Percentiles rank a stretch among this genome's conserved stretches.
Evolutionary conservation across 2,113 vertebrate genomes (phyloP).

Genomic region (Eolophus roseicapilla): DNA sequence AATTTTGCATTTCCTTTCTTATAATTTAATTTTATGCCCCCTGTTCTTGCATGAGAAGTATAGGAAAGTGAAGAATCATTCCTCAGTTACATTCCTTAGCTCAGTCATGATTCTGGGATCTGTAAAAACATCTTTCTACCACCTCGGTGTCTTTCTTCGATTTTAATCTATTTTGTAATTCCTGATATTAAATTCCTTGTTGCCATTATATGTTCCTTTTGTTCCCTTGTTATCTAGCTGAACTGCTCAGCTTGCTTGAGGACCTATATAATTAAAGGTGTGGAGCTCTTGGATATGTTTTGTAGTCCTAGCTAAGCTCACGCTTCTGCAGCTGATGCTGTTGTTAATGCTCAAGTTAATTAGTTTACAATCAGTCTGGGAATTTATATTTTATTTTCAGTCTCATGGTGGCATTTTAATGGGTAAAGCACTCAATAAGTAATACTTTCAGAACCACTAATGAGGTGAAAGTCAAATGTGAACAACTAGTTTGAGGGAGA

Average conservation of each 20-base stretch:
- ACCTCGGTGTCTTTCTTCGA: fast-evolving
- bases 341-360: background rate
- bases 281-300: background rate
- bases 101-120: background rate
- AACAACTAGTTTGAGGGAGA: background rate
- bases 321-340: background rate
- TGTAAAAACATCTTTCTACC: background rate
- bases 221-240: background rate
- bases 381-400: background rate
- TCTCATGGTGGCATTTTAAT: background rate
- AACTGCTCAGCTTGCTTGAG: background rate
- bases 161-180: background rate
- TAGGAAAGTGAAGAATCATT: background rate
- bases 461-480: background rate
- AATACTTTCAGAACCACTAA: background rate
- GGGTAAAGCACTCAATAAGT: background rate
- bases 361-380: background rate
- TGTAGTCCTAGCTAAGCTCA: background rate
- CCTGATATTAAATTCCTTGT: background rate
- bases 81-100: background rate
- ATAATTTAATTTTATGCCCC: background rate
- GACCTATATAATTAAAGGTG: background rate
- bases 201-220: background rate
- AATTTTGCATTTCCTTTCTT: background rate
- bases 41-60: background rate